Percentiles rank a stretch among this genome's conserved stretches.
phyloP scores from a whole-genome alignment of 2,888 invertebrate species.

The Arge pagana region DNA sequence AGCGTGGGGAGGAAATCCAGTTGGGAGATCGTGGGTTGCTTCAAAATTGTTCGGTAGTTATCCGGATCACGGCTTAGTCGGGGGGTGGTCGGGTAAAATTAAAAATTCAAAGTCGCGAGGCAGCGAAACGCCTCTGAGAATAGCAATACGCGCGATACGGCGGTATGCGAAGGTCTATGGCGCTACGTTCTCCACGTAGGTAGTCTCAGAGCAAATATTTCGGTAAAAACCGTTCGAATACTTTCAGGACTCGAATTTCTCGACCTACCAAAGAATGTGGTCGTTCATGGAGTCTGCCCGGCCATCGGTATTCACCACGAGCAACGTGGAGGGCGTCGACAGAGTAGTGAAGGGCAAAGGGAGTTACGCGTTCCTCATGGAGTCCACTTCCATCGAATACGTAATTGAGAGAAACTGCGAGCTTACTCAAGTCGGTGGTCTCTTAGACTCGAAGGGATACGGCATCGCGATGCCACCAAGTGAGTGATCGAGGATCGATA shows the following conservation, averaged over 20 bases:
- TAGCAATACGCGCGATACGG: too few species aligned
- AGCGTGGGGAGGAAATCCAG: too few species aligned
- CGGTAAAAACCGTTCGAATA: conserved; percentile 13
- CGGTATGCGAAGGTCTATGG: too few species aligned
- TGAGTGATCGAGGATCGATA: too few species aligned
- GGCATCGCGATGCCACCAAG: conserved; percentile 91
- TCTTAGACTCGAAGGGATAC: conserved; percentile 89
- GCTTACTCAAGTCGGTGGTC: conserved; percentile 78
- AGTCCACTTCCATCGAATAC: conserved; percentile 94
- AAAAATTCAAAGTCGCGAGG: too few species aligned
- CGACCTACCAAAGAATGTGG: conserved; percentile 92
- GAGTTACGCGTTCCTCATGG: conserved; percentile 94
- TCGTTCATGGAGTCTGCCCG: conserved; percentile 84
- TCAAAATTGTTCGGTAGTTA: too few species aligned
- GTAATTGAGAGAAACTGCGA: conserved; percentile 84
- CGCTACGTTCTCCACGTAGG: neutral
- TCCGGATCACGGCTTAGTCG: too few species aligned
- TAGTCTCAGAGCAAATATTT: conserved; percentile 2
- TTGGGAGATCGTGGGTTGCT: too few species aligned
- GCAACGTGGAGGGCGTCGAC: conserved; percentile 86
- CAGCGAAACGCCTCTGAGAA: too few species aligned
- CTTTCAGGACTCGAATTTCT: conserved; percentile 81
- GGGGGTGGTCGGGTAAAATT: too few species aligned
- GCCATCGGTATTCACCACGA: conserved; percentile 81
- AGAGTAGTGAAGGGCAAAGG: conserved; percentile 79